Percentiles rank a stretch among this genome's conserved stretches.
phyloP scores from a whole-genome alignment of 2,888 invertebrate genomes.

The Branchellion lobata region DNA sequence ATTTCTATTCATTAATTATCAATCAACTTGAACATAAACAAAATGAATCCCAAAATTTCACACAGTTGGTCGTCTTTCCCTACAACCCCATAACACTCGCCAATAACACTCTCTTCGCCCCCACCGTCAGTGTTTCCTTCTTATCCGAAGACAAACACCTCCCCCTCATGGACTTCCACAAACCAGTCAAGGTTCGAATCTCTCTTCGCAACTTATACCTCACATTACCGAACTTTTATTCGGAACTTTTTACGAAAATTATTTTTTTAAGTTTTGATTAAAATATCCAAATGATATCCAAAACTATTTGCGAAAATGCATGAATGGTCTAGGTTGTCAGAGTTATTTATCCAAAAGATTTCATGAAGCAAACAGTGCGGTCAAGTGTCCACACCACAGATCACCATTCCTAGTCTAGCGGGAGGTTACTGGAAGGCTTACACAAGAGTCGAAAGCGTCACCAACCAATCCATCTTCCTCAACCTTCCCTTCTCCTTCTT shows the following conservation, averaged over 20 bases:
- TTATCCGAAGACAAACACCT: not conserved
- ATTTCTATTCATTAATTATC: no score
- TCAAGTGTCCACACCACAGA: no score
- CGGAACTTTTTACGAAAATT: not conserved
- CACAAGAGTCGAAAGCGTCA: not conserved
- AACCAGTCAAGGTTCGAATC: slow-evolving; percentile 13
- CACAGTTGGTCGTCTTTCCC: slow-evolving; percentile 40
- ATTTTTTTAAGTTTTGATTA: no score
- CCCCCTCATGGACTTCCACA: not conserved
- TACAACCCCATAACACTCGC: slow-evolving; percentile 20
- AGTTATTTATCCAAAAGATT: no score
- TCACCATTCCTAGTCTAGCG: not conserved
- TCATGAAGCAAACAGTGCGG: no score
- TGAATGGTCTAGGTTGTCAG: not conserved
- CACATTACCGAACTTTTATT: not conserved
- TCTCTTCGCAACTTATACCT: not conserved
- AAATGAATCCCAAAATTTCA: no score
- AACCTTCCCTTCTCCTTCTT: not conserved
- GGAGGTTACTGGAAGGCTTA: not conserved
- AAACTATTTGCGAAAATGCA: not conserved
- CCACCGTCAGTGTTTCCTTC: slow-evolving; percentile 32
- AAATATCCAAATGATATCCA: no score
- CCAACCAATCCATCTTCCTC: not conserved
- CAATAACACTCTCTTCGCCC: slow-evolving; percentile 1
- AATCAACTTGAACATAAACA: no score